Evolutionary conservation across 2,113 vertebrate genomes (phyloP).

Genomic region (Centrocercus urophasianus): DNA sequence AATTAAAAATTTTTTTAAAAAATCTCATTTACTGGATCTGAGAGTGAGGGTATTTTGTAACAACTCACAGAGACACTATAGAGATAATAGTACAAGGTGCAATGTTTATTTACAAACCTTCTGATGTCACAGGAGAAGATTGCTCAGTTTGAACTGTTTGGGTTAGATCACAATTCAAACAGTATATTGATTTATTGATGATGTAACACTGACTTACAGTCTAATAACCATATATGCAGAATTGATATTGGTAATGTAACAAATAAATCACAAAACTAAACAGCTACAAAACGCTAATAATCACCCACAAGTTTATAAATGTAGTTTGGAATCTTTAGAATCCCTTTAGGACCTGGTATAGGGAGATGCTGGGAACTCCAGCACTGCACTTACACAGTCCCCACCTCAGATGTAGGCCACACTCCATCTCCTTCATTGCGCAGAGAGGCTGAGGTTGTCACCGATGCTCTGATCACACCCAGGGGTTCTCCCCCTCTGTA

Average conservation of each 20-base stretch:
- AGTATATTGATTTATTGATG: background rate
- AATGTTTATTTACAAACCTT: background rate
- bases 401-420: background rate
- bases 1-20: background rate
- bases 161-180: background rate
- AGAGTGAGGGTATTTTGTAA: background rate
- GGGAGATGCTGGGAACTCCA: too few relatives aligned
- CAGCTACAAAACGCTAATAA: background rate
- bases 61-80: background rate
- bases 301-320: background rate
- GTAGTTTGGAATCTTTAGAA: background rate
- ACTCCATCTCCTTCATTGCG: rapidly evolving
- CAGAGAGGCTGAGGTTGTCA: background rate
- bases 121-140: background rate
- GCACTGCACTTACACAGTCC: rapidly evolving
- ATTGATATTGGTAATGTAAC: background rate
- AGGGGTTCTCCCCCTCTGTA: background rate
- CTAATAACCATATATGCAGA: background rate
- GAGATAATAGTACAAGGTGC: background rate
- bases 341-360: background rate
- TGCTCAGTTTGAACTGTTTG: background rate
- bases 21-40: background rate
- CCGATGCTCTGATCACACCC: background rate
- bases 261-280: background rate
- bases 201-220: background rate